Percentiles rank a stretch among this genome's conserved stretches.
These are phyloP conservation scores for Sinocyclocheilus rhinocerous DNA, from an alignment of 2,113 vertebrate species.

Conservation along the genomic window DNA sequence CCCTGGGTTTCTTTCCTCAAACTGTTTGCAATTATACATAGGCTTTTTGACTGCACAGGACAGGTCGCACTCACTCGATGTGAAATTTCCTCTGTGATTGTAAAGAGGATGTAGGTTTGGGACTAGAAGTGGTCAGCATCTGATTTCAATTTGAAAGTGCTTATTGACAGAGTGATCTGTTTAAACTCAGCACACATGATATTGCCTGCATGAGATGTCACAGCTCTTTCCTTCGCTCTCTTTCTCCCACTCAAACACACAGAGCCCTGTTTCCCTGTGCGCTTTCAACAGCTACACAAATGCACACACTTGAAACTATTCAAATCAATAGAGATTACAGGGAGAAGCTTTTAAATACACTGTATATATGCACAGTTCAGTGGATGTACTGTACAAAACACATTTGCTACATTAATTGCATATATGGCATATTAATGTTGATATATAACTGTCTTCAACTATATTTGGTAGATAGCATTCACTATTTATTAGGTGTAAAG, in stretches of 20 bases:
- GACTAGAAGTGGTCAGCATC: conserved; percentile 40
- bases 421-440: neutral
- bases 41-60: conserved; percentile 27
- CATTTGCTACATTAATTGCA: neutral
- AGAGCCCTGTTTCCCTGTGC: neutral
- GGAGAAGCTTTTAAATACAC: neutral
- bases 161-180: conserved; percentile 51
- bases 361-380: neutral
- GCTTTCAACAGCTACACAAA: conserved; percentile 4
- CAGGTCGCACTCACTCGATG: conserved; percentile 21
- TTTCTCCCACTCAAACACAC: conserved; percentile 13
- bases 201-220: conserved; percentile 32
- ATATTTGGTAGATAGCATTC: neutral
- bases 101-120: conserved; percentile 29
- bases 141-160: conserved; percentile 48
- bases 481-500: neutral
- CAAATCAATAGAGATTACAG: neutral
- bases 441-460: neutral
- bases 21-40: conserved; percentile 27
- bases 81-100: conserved; percentile 24
- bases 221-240: neutral
- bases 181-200: conserved; percentile 45
- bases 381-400: neutral
- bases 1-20: conserved; percentile 33
- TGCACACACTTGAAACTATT: neutral